These are phyloP conservation scores for Paralichthys olivaceus DNA, from an alignment of 2,113 vertebrate species.

Conservation along the genomic window DNA sequence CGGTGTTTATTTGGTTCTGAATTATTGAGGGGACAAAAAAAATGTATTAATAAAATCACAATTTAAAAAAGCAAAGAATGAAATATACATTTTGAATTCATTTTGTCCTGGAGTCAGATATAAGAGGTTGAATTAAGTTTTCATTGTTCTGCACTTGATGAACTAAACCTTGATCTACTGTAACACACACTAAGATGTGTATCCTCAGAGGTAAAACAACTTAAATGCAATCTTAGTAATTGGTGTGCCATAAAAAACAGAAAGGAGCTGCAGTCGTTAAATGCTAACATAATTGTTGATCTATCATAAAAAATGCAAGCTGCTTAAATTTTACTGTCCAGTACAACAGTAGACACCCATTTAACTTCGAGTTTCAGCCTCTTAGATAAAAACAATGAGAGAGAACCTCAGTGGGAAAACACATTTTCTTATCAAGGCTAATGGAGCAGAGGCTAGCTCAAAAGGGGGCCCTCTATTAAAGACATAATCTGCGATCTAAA, in stretches of 20 bases:
- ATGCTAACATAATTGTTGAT: constrained; percentile 6
- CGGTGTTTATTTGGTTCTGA: background rate
- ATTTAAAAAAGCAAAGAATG: too few species aligned
- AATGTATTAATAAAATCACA: too few species aligned
- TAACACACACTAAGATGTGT: background rate
- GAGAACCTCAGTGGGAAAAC: background rate
- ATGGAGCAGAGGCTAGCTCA: background rate
- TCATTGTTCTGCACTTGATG: background rate
- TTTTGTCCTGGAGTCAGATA: background rate
- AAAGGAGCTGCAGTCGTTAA: constrained; percentile 2
- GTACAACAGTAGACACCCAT: background rate
- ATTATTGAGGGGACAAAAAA: background rate
- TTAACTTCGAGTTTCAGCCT: background rate
- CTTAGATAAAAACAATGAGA: constrained; percentile 1
- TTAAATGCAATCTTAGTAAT: background rate
- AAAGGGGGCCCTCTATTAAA: background rate
- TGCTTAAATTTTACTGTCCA: background rate
- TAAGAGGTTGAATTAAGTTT: background rate
- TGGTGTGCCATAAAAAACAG: background rate
- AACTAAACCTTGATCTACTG: background rate
- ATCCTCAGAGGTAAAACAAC: background rate
- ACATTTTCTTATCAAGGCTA: background rate
- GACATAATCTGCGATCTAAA: background rate
- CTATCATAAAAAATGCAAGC: constrained; percentile 9
- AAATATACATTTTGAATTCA: background rate